These are phyloP conservation scores for Magallana angulata DNA, from an alignment of 1,140 invertebrate genomes.

Conservation along the genomic window DNA sequence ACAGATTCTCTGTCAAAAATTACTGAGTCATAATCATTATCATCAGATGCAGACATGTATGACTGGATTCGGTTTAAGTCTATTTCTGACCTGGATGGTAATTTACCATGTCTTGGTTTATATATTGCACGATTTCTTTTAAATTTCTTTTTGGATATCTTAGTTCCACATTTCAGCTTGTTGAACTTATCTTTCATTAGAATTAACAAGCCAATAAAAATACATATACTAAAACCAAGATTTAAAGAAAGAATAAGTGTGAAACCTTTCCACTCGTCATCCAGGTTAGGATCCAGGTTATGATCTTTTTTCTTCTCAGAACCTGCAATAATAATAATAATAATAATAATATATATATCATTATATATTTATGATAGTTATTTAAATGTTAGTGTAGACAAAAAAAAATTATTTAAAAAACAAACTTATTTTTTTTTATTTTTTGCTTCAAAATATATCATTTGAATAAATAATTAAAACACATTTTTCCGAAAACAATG, in stretches of 20 bases:
- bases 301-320: neutral
- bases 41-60: slow-evolving; percentile 15
- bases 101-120: slow-evolving; percentile 18
- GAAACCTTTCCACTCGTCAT: neutral
- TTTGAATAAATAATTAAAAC: no score
- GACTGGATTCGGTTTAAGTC: neutral
- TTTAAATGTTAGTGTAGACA: no score
- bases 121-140: neutral
- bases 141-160: neutral
- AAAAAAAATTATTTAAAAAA: no score
- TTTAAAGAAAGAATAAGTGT: neutral
- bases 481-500: no score
- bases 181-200: slow-evolving; percentile 4
- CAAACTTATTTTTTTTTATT: no score
- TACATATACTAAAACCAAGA: neutral
- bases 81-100: slow-evolving; percentile 6
- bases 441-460: no score
- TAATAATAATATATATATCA: no score
- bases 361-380: no score
- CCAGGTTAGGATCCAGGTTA: neutral
- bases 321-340: neutral
- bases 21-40: slow-evolving; percentile 8
- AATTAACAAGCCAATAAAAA: neutral
- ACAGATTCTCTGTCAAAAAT: slow-evolving; percentile 14
- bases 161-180: neutral